phyloP scores from a whole-genome alignment of 2,888 invertebrate genomes.

The Xanthorhoe spadicearia region DNA sequence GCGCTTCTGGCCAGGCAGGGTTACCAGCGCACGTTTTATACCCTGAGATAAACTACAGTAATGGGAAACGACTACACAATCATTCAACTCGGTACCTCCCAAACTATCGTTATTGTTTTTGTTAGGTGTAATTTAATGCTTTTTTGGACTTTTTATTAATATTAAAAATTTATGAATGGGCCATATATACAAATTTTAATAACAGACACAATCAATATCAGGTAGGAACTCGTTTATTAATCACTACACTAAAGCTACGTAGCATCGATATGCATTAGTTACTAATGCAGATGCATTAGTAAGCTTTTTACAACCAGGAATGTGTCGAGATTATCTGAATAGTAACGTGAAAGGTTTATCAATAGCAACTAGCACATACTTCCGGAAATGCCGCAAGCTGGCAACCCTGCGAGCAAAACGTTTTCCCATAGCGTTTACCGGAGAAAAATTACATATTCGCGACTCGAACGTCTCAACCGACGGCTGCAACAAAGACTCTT shows the following conservation, averaged over 20 bases:
- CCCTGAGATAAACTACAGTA: background rate
- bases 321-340: too few species aligned
- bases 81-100: background rate
- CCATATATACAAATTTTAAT: too few species aligned
- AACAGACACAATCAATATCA: too few species aligned
- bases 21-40: conserved; percentile 17
- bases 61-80: background rate
- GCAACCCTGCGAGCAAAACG: conserved; percentile 61
- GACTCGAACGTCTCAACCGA: conserved; percentile 52
- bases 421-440: conserved; percentile 72
- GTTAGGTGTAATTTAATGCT: too few species aligned
- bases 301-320: too few species aligned
- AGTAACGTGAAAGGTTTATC: background rate
- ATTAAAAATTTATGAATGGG: too few species aligned
- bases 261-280: too few species aligned
- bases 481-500: conserved; percentile 51
- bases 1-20: conserved; percentile 37
- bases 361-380: background rate
- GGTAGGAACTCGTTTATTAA: too few species aligned
- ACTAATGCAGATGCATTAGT: too few species aligned
- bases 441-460: conserved; percentile 61
- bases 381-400: background rate
- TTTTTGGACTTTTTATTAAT: too few species aligned
- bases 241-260: too few species aligned
- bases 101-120: too few species aligned